Base-by-base conservation (phyloP, 2,888 invertebrate genomes). In the Plebejus anna region DNA sequence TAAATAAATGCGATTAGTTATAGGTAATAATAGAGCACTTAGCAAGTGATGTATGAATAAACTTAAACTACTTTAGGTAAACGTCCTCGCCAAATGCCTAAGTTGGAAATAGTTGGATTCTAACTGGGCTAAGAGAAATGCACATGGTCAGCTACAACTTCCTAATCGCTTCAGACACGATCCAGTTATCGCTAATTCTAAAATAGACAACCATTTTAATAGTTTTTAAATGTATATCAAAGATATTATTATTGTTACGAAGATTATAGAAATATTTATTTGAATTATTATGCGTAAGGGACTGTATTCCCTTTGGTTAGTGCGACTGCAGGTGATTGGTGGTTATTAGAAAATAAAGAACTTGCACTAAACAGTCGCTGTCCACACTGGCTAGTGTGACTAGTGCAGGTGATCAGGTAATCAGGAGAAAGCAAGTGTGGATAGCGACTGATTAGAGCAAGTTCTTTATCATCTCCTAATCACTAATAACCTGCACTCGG, bases 51-150 rank as follows among this genome's bases (percentile, higher is more conserved):
- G 32, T 55, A 55, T 28, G 51, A 47, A 73, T 73, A 73, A 51
- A 73, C 28, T 51, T 73, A 73, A 72, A 73, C 51, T 32, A 32
- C 32, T 73, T 73, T 55, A 73, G 55, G 51, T 13, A 73, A 73
- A 73, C 55, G 73, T 28, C 55, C 51, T 11, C 11, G 32, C 73
- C 73, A 55, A 55, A 51, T 32, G 73, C 55, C 55, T 73, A 73
- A 73, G 73, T 73, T 73, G 28, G 51, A 16, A 71, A 73, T 73
- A 73, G 73, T 73, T 71, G n/a, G 71, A 42, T 32, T 55, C n/a
- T 51, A 55, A 73, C 51, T 32, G 51, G 47, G 73, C 73, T 73
- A 73, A 72, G 47, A 73, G 73, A 73, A 73, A 73, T 55, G 51
- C 73, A 47, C 28, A 51, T 32, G 73, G 73, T 51, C 47, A 73